Evolutionary conservation across 1,140 invertebrate species (phyloP).

Genomic region (Formica selysi): DNA sequence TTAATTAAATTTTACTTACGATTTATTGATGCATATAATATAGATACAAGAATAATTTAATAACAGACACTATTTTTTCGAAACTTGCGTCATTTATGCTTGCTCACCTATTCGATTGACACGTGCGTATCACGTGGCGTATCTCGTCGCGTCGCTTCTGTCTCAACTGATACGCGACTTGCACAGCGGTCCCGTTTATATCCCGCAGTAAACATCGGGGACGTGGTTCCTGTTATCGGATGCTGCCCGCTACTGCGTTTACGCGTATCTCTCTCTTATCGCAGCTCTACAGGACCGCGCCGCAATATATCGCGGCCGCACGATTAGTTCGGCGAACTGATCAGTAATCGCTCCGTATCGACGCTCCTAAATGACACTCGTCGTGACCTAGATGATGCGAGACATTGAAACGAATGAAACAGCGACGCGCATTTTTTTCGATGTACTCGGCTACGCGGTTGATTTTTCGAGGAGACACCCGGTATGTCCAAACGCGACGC

Average conservation of each 20-base stretch:
- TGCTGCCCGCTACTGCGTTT: conserved; percentile 63
- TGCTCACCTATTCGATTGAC: conserved; percentile 46
- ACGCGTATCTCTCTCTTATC: conserved; percentile 63
- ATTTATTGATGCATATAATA: neutral
- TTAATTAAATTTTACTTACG: neutral
- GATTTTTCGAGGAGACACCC: conserved; percentile 52
- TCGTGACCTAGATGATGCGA: neutral
- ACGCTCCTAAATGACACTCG: neutral
- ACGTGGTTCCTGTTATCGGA: conserved; percentile 60
- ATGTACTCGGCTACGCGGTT: too few species aligned
- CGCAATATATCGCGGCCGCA: neutral
- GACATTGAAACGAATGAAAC: neutral
- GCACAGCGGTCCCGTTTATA: conserved; percentile 34
- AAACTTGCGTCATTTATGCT: too few species aligned
- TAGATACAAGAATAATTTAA: neutral
- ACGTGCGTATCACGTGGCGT: neutral
- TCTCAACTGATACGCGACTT: neutral
- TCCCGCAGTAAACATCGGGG: neutral
- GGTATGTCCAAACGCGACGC: conserved; percentile 64
- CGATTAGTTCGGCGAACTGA: conserved; percentile 27
- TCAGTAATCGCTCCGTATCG: neutral
- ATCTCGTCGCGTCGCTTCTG: neutral
- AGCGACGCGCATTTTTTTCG: neutral
- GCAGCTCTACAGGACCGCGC: neutral
- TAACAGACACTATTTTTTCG: neutral